Percentiles rank a stretch among this genome's conserved stretches.
Conservation (phyloP, 2,888 invertebrate species). For the Heliconius charithonia region DNA sequence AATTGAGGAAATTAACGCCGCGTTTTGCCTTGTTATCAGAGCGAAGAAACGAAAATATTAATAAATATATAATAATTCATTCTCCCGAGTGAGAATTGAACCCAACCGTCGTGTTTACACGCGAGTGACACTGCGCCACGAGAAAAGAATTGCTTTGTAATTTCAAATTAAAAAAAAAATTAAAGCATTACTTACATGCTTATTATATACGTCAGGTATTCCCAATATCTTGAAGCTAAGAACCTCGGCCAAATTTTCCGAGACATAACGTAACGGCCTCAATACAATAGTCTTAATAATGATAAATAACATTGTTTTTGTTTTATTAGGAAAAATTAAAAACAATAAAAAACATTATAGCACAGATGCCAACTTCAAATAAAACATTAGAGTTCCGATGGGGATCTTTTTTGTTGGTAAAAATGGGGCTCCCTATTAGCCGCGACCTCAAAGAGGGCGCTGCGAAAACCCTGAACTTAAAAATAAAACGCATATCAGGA, state of each 20-base stretch:
- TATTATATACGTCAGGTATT: too few relatives aligned
- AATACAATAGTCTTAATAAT: not conserved
- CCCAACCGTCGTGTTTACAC: not conserved
- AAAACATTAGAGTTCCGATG: conserved; percentile 64
- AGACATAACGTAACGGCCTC: not conserved
- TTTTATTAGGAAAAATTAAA: conserved; percentile 61
- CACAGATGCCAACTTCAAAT: conserved; percentile 60
- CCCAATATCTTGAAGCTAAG: too few relatives aligned
- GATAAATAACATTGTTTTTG: not conserved
- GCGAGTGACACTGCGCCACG: not conserved
- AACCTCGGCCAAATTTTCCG: too few relatives aligned
- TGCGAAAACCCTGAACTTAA: conserved; percentile 56
- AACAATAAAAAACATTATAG: conserved; percentile 58
- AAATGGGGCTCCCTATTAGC: conserved; percentile 51
- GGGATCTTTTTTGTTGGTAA: conserved; percentile 65
- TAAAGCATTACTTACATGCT: too few relatives aligned
- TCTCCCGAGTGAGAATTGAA: not conserved
- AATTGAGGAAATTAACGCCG: not conserved
- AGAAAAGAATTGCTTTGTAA: too few relatives aligned
- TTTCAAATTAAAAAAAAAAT: too few relatives aligned
- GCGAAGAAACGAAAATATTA: not conserved
- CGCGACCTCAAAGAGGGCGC: conserved; percentile 52
- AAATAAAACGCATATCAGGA: conserved; percentile 58
- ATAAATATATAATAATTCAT: not conserved
- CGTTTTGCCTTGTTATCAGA: not conserved